Base-by-base conservation (phyloP, 2,888 invertebrate genomes). In the Sinodicranocentrus sp. region DNA sequence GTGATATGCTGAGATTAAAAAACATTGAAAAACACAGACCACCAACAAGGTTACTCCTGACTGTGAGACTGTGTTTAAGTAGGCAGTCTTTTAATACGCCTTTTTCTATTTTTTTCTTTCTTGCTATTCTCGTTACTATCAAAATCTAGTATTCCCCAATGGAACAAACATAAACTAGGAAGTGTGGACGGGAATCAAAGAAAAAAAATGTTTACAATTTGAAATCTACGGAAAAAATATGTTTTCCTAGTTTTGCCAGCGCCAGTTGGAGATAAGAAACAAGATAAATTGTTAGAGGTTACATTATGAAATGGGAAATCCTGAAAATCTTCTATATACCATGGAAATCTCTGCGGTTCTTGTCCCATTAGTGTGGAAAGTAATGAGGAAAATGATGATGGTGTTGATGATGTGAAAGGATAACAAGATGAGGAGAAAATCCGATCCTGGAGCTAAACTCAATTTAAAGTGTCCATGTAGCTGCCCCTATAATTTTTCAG, bases 31-130 rank as follows among this genome's bases (percentile, higher is more conserved):
- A 59, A 23, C 25, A 52, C 3, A 68, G 77, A 77, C 77, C 77
- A 77, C 77, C 77, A 77, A 68, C 77, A 77, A 77, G 68, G 77
- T 77, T 65, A 57, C 65, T 77, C 44, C 28, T 70, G 33, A 15
- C 23, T 63, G 39, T 33, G 33, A 33, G 33, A 61, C 61, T 19
- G 39, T 67, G 44, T 26, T 75, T 63, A n/a, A n/a, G n/a, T 13
- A 23, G 61, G 43, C 39, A 59, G 59, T 59, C 28, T 21, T 43
- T 44, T 25, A 43, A 70, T 54, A 77, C 77, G 77, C 77, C 77
- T 77, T 63, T 23, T 39, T 67, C 19, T 21, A 44, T 6, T 8
- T 23, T 61, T 26, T n/a, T 33, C 23, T 10, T 33, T 33, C 28
- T 33, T 48, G 48, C 48, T 10, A 5, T n/a, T 48, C 48, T 13